Conservation (phyloP, 2,113 vertebrate genomes). For the Lagopus muta region DNA sequence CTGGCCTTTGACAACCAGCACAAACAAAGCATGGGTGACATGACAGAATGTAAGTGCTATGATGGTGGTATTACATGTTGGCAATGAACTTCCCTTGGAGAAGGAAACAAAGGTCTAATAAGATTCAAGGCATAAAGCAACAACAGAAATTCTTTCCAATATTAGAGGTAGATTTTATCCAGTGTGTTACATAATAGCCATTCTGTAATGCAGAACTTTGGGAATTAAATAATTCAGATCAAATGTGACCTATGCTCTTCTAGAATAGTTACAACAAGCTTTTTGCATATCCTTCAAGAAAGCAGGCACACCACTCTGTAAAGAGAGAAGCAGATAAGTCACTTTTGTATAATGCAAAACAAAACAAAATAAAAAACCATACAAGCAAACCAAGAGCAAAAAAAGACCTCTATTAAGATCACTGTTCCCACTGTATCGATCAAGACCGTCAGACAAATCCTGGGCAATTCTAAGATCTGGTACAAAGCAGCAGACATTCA, state of each 20-base stretch:
- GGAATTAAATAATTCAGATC: background rate
- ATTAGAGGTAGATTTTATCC: conserved; percentile 55
- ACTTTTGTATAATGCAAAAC: background rate
- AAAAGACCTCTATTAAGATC: background rate
- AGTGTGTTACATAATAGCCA: background rate
- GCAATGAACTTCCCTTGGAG: background rate
- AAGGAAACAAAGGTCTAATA: background rate
- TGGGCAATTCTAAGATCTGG: background rate
- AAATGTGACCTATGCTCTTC: conserved; percentile 22
- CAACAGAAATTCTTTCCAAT: background rate
- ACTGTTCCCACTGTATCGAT: background rate
- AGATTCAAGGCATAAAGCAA: conserved; percentile 3
- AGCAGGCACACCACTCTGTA: conserved; percentile 87
- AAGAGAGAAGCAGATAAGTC: conserved; percentile 30
- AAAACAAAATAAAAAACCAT: background rate
- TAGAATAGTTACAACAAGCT: conserved; percentile 83
- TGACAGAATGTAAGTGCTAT: background rate
- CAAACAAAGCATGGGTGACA: background rate
- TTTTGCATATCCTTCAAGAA: conserved; percentile 88
- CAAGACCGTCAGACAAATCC: background rate
- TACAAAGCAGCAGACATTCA: background rate
- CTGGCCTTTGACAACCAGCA: background rate
- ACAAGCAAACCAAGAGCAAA: too few relatives aligned
- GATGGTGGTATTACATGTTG: background rate
- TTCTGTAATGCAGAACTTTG: conserved; percentile 9